A percentile compares a stretch with the other conserved stretches of the same genome.
These are phyloP conservation scores for Tonatia bakeri DNA, from an alignment of 2,113 vertebrate genomes.

Conservation along the genomic window DNA sequence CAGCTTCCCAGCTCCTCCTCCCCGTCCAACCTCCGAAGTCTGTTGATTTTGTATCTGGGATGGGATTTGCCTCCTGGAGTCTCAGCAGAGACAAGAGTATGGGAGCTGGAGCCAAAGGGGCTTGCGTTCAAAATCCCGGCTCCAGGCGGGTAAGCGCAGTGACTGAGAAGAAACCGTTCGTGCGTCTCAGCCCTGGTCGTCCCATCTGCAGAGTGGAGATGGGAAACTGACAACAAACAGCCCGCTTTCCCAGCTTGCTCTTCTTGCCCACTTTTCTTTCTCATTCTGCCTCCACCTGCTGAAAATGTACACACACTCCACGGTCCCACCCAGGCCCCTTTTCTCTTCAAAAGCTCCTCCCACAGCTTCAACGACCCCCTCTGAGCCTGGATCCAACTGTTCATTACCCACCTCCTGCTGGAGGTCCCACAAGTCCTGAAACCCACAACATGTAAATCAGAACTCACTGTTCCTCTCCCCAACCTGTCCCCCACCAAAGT, in stretches of 20 bases:
- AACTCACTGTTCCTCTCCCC: not conserved
- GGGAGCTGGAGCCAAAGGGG: not conserved
- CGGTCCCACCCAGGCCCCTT: not conserved
- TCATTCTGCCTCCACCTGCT: not conserved
- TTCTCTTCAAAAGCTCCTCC: not conserved
- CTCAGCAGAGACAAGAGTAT: not conserved
- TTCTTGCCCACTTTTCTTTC: not conserved
- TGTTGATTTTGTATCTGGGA: not conserved
- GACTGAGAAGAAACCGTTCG: not conserved
- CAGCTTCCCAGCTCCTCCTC: not conserved
- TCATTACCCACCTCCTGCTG: not conserved
- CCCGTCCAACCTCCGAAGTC: not conserved
- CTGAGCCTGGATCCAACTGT: not conserved
- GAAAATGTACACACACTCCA: not conserved
- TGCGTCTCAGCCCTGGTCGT: not conserved
- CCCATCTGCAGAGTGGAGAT: not conserved
- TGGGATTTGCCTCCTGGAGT: not conserved
- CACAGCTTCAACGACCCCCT: not conserved
- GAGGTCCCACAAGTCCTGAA: not conserved
- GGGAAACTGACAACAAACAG: not conserved
- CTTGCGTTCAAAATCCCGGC: not conserved
- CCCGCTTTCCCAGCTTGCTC: not conserved
- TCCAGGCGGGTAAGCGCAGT: not conserved
- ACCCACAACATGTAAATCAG: accelerated
- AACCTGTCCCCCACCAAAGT: not conserved